These are phyloP conservation scores for Marasmarcha lunaedactyla DNA, from an alignment of 2,888 invertebrate genomes.

Conservation along the genomic window DNA sequence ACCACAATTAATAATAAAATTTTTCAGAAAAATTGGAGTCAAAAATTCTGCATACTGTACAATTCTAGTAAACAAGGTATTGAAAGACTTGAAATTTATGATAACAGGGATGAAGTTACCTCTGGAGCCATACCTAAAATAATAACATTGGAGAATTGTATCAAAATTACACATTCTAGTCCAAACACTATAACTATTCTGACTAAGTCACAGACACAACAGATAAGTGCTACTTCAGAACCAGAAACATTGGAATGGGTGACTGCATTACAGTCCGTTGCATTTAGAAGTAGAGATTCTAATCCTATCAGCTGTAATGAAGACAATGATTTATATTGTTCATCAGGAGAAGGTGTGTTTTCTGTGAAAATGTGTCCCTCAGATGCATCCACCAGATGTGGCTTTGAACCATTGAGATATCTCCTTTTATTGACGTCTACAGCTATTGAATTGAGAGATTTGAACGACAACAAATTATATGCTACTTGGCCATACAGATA, in stretches of 20 bases:
- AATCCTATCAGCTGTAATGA: slow-evolving; percentile 78
- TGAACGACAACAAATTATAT: slow-evolving; percentile 73
- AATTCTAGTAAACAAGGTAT: slow-evolving; percentile 88
- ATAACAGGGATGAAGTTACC: slow-evolving; percentile 79
- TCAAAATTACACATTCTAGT: slow-evolving; percentile 81
- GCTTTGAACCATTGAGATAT: slow-evolving; percentile 78
- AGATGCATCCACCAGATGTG: slow-evolving; percentile 82
- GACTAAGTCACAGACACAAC: slow-evolving; percentile 80
- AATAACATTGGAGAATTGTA: slow-evolving; percentile 87
- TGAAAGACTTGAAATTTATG: slow-evolving; percentile 87
- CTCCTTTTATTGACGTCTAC: slow-evolving; percentile 80
- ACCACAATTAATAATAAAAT: too few relatives aligned
- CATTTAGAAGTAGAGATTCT: slow-evolving; percentile 77
- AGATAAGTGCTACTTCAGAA: slow-evolving; percentile 72
- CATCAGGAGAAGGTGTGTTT: slow-evolving; percentile 85
- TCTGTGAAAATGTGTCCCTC: slow-evolving; percentile 82
- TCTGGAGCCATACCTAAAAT: slow-evolving; percentile 76
- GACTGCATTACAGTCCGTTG: slow-evolving; percentile 81
- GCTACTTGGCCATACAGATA: slow-evolving; percentile 89
- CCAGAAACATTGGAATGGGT: slow-evolving; percentile 83
- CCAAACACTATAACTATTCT: slow-evolving; percentile 76
- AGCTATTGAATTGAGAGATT: slow-evolving; percentile 79
- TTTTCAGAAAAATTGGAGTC: slow-evolving; percentile 86
- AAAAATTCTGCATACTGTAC: slow-evolving; percentile 81
- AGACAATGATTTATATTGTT: slow-evolving; percentile 90